Conservation (phyloP, 2,888 invertebrate species). For the Anthrax anthrax region DNA sequence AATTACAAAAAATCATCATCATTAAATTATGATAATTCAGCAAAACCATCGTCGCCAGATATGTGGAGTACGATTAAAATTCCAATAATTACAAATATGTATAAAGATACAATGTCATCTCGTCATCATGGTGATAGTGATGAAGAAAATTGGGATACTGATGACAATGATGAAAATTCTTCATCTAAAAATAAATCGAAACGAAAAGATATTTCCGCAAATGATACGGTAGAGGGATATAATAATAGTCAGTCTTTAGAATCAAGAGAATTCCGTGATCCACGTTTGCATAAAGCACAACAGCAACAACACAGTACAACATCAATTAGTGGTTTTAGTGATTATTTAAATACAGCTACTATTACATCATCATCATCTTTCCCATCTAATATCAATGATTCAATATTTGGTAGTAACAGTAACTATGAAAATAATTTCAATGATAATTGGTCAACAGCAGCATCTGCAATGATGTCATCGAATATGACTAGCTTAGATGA, state of each 20-base stretch:
- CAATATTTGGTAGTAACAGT: not conserved
- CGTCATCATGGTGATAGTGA: not conserved
- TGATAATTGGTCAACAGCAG: not conserved
- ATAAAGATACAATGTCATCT: too few relatives aligned
- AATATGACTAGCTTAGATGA: not conserved
- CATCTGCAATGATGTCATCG: not conserved
- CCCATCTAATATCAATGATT: not conserved
- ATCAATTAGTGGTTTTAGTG: too few relatives aligned
- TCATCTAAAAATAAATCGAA: not conserved
- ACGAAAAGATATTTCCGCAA: too few relatives aligned
- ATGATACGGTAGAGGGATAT: too few relatives aligned
- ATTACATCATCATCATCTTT: not conserved
- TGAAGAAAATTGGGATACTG: conserved; percentile 1
- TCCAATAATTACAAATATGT: too few relatives aligned
- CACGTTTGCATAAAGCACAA: conserved; percentile 1
- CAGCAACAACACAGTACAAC: too few relatives aligned
- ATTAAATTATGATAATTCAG: too few relatives aligned
- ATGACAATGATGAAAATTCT: not conserved
- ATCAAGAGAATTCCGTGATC: conserved; percentile 8
- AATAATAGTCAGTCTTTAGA: not conserved
- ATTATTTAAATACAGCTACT: too few relatives aligned
- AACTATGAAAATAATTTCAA: not conserved
- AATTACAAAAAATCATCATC: too few relatives aligned
- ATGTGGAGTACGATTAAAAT: not conserved
- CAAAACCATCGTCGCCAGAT: too few relatives aligned